These are phyloP conservation scores for Branchipolynoe longqiensis DNA, from an alignment of 2,888 invertebrate species.

Conservation along the genomic window DNA sequence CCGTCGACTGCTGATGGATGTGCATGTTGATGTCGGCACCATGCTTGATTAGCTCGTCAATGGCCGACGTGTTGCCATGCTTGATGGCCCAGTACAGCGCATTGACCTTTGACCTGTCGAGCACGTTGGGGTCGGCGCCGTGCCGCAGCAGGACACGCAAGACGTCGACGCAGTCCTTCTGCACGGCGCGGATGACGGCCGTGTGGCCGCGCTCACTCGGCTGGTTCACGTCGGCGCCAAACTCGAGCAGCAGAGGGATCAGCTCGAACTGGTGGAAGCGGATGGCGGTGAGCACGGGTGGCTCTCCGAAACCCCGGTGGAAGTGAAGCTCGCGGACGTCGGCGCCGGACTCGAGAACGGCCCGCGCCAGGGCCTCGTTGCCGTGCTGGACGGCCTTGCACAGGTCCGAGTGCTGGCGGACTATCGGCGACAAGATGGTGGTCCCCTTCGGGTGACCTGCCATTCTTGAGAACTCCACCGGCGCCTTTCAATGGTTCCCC, in stretches of 20 bases:
- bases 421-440: neutral
- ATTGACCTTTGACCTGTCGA: neutral
- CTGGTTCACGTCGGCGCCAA: constrained; percentile 28
- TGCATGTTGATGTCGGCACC: constrained; percentile 26
- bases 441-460: neutral
- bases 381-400: constrained; percentile 28
- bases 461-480: no score
- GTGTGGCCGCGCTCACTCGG: constrained; percentile 8
- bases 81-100: constrained; percentile 53
- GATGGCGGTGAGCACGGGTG: constrained; percentile 6
- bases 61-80: neutral
- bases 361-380: neutral
- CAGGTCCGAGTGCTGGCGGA: neutral
- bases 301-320: constrained; percentile 25
- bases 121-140: constrained; percentile 35
- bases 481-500: neutral
- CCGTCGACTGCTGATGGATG: constrained; percentile 1
- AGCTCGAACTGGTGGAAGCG: constrained; percentile 33
- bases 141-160: constrained; percentile 15
- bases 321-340: constrained; percentile 5
- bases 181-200: neutral
- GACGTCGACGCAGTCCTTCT: constrained; percentile 1
- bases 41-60: constrained; percentile 22
- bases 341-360: neutral
- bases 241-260: constrained; percentile 8